Evolutionary conservation across 2,888 invertebrate species (phyloP), one percentile per base, ranked within the genome.

Genomic region (Acanthopleura granulata): DNA sequence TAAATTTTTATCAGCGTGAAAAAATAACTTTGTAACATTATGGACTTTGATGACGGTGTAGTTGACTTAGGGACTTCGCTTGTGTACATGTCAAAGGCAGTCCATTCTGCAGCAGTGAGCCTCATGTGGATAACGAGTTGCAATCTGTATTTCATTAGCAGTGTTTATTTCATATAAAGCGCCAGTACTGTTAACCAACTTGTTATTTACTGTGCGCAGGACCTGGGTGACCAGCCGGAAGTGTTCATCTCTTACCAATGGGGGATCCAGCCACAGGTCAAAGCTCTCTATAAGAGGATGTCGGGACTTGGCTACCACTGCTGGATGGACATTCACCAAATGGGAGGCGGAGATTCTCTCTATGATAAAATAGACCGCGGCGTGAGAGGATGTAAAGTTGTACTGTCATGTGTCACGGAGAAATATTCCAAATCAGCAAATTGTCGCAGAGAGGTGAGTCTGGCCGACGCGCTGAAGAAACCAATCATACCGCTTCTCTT

Each of bases 311-410:
- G 89, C 18, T 86, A 82, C 73, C 80, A 77, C 25, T 87, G 88
- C 72, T 89, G 89, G 89, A 82, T 89, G 84, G 89, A 89, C 78
- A 89, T 89, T 50, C 81, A 84, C 72, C 89, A 89, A 79, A 89
- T 89, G 89, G 89, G 89, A 12, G 89, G 88, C 6, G 89, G 89
- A 9, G 89, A 89, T 77, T 88, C 88, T 0, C 84, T 89, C 40
- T 89, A 85, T 78, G 89, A 89, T 76, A 89, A 89, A 78, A 89
- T 89, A 66, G 89, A 89, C 79, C 76, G 80, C 18, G 89, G 89
- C 4, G 75, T 88, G 49, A 75, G 88, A 27, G 83, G 84, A 16
- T 86, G 86, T 75, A 83, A 82, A 74, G 85, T 87, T 30, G 82
- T 89, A 9, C 61, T 89, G 25, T 82, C 86, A 15, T 89, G 88